Base-by-base conservation (phyloP, 2,113 vertebrate species). In the Archocentrus centrarchus region DNA sequence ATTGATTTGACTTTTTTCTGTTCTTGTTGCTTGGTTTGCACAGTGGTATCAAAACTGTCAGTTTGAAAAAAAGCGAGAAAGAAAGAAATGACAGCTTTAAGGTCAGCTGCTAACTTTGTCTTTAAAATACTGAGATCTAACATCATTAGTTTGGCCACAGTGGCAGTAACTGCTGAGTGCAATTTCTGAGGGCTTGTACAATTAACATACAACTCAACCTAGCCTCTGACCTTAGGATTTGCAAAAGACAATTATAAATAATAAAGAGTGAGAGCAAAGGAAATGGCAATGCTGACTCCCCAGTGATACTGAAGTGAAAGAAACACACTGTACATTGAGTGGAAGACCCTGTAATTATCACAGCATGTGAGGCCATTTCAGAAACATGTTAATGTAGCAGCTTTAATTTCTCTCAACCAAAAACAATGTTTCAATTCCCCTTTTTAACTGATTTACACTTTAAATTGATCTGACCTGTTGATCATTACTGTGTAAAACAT, bases 171-270 rank as follows among this genome's bases (percentile, higher is more conserved):
- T 66, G 68, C 77, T 79, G 60, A 83, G 80, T 63, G 80, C 50
- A 30, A 81, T 86, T 82, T 92, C 90, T 89, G 39, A 76, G 84
- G 82, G 89, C 83, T 58, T 3, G 15, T 62, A 66, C 88, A 89
- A 88, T 90, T 92, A 93, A 87, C 90, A 91, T 66, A 64, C 63
- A 89, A 78, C 83, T 87, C 77, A 64, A 85, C 87, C 77, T 86
- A 53, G 86, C 90, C 93, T 70, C 78, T 92, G 84, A 88, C 84
- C 80, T 85, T 2, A 44, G 80, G 88, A 93, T 86, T 84, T 91
- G 87, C 80, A 87, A 85, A 86, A 91, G 80, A 87, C 92, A 94
- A 93, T 92, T 92, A 91, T 93, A 77, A 91, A 89, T 55, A 87
- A 15, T 37, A 30, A 86, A 86, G 80, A 11, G 62, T 58, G 64